Evolutionary conservation across 2,888 invertebrate species (phyloP).

Genomic region (Tuta absoluta): DNA sequence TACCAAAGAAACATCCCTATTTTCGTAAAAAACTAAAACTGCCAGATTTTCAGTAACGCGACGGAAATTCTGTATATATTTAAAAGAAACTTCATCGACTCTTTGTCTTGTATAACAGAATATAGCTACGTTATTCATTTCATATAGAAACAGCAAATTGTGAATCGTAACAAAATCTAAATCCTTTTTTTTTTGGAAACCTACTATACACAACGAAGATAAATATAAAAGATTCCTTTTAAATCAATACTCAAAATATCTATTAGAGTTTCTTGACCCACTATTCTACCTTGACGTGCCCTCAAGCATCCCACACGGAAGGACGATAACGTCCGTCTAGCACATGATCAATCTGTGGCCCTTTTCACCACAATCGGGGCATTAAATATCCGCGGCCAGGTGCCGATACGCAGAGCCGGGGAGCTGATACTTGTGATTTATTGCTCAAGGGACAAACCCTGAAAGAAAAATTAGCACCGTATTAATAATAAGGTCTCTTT

Average conservation of each 20-base stretch:
- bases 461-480: neutral
- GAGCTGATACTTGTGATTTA: slow-evolving; percentile 9
- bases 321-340: slow-evolving; percentile 47
- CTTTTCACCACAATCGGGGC: slow-evolving; percentile 52
- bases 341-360: slow-evolving; percentile 55
- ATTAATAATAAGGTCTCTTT: neutral
- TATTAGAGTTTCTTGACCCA: neutral
- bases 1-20: too few relatives aligned
- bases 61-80: too few relatives aligned
- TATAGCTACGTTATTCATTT: too few relatives aligned
- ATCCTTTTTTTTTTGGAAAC: too few relatives aligned
- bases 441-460: neutral
- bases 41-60: too few relatives aligned
- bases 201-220: too few relatives aligned
- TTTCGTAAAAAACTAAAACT: too few relatives aligned
- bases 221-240: too few relatives aligned
- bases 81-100: too few relatives aligned
- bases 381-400: slow-evolving; percentile 47
- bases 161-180: too few relatives aligned
- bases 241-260: neutral
- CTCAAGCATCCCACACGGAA: slow-evolving; percentile 8
- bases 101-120: too few relatives aligned
- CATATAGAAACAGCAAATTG: too few relatives aligned
- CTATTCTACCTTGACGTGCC: neutral
- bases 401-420: slow-evolving; percentile 8